Percentiles rank a stretch among this genome's conserved stretches.
phyloP scores from a whole-genome alignment of 2,797 vertebrate species.

The Mormyrus proboscirostris region DNA sequence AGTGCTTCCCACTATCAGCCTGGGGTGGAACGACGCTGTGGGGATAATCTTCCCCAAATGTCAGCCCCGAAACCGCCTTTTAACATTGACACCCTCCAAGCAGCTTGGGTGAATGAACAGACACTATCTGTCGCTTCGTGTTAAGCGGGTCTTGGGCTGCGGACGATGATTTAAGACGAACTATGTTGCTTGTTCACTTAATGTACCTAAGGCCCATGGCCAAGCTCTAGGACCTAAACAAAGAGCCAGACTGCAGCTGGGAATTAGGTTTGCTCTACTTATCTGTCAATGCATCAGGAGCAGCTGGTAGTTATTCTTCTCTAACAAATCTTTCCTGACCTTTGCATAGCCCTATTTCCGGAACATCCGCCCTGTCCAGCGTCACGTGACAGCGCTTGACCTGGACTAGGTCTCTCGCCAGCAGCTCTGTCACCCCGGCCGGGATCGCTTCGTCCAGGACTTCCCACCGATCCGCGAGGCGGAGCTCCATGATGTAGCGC shows the following conservation, averaged over 20 bases:
- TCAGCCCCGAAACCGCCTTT: neutral
- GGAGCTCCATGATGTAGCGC: conserved; percentile 95
- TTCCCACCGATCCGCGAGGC: conserved; percentile 91
- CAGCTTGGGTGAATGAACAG: neutral
- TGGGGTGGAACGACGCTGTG: neutral
- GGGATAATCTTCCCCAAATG: neutral
- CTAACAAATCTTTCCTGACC: neutral
- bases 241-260: neutral
- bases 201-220: neutral
- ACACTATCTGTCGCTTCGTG: neutral
- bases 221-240: neutral
- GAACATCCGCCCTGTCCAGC: neutral
- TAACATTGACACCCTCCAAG: neutral
- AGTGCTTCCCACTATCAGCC: neutral
- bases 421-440: conserved; percentile 82
- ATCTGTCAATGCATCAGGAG: neutral
- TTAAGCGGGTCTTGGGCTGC: neutral
- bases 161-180: neutral
- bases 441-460: conserved; percentile 85
- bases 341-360: neutral
- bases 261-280: neutral
- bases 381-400: conserved; percentile 49
- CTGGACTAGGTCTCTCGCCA: conserved; percentile 94
- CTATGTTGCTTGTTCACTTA: neutral
- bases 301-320: neutral